phyloP scores from a whole-genome alignment of 2,797 vertebrate species.

The Sebastes hubbsi region DNA sequence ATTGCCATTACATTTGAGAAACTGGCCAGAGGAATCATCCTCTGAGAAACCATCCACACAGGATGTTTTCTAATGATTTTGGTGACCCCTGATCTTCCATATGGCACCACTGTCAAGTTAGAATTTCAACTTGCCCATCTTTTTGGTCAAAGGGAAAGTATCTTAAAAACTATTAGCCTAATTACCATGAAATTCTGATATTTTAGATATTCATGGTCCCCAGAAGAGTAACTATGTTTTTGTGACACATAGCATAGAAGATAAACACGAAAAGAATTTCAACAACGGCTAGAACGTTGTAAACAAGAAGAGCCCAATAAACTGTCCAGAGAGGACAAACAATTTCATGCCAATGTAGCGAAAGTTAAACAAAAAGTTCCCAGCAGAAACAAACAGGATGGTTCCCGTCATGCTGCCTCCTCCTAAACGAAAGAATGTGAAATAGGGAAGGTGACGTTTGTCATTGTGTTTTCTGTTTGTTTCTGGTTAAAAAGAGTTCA shows the following conservation, averaged over 20 bases:
- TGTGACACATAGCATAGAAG: background rate
- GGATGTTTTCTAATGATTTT: background rate
- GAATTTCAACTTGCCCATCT: background rate
- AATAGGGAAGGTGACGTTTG: background rate
- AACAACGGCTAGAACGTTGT: background rate
- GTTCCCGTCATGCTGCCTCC: background rate
- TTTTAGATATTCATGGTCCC: background rate
- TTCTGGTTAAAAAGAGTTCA: constrained; percentile 39
- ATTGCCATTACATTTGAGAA: background rate
- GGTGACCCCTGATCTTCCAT: background rate
- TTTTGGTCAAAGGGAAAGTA: background rate
- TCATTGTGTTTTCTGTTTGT: constrained; percentile 35
- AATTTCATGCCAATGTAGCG: background rate
- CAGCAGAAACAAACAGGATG: background rate
- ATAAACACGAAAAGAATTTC: background rate
- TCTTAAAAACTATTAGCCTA: background rate
- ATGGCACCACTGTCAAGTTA: background rate
- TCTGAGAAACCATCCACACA: background rate
- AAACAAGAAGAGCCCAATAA: background rate
- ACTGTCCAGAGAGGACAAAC: background rate
- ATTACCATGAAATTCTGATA: background rate
- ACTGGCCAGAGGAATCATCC: background rate
- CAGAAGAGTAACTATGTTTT: background rate
- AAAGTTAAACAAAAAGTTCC: background rate
- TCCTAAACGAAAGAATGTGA: background rate